These are phyloP conservation scores for Meriones psammophilus DNA, from an alignment of 2,797 vertebrate genomes.

Conservation along the genomic window DNA sequence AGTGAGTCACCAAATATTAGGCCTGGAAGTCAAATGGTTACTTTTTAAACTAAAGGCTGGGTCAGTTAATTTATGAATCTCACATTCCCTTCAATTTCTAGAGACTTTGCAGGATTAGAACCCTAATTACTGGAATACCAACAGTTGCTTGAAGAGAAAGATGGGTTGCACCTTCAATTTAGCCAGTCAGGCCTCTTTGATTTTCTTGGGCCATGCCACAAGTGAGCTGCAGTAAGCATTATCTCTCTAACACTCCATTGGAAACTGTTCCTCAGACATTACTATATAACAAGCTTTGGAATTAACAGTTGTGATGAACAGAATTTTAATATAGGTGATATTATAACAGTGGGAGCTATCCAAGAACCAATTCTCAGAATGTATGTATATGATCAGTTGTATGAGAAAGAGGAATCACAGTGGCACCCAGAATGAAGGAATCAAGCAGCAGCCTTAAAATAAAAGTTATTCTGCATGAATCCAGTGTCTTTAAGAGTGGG, in stretches of 20 bases:
- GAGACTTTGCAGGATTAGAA: background rate
- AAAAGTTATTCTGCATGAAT: background rate
- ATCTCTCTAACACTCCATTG: background rate
- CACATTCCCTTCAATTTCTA: background rate
- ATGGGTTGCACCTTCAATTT: background rate
- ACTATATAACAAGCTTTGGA: background rate
- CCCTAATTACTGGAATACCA: background rate
- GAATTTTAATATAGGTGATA: background rate
- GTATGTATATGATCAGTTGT: background rate
- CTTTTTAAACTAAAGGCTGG: background rate
- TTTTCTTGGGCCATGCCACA: background rate
- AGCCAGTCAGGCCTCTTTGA: background rate
- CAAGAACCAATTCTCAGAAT: background rate
- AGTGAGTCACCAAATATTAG: background rate
- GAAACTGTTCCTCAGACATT: background rate
- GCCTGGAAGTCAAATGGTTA: conserved; percentile 17
- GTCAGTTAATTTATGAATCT: background rate
- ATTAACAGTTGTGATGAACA: background rate
- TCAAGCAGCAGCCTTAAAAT: conserved; percentile 3
- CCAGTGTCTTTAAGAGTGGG: background rate
- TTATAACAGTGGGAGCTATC: background rate
- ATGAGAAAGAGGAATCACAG: background rate
- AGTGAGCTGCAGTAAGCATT: background rate
- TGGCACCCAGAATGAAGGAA: background rate
- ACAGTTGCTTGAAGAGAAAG: conserved; percentile 25